A percentile compares a stretch with the other conserved stretches of the same genome.
These are phyloP conservation scores for Papilio protenor DNA, from an alignment of 2,888 invertebrate genomes.

Conservation along the genomic window DNA sequence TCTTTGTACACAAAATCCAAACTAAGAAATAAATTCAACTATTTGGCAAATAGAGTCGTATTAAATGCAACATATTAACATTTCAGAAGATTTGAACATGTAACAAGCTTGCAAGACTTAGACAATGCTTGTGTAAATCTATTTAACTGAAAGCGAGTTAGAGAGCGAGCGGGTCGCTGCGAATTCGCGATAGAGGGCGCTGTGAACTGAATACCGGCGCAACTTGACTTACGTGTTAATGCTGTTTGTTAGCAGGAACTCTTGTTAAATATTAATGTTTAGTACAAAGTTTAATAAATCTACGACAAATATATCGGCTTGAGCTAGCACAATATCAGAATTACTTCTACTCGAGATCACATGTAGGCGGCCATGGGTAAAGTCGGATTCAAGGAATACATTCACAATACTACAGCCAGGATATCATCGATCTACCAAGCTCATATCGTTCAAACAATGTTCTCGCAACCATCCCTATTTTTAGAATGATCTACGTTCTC, in stretches of 20 bases:
- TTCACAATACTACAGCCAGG: too few relatives aligned
- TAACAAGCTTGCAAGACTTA: conserved; percentile 6
- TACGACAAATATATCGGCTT: too few relatives aligned
- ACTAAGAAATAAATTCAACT: not conserved
- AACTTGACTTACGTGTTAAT: conserved; percentile 5
- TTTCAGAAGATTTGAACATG: conserved; percentile 13
- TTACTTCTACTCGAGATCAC: too few relatives aligned
- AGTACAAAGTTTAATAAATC: not conserved
- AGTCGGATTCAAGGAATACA: too few relatives aligned
- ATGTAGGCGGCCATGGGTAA: too few relatives aligned
- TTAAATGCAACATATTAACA: conserved; percentile 14
- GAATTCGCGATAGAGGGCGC: conserved; percentile 13
- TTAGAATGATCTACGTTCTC: too few relatives aligned
- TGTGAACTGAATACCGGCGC: conserved; percentile 10
- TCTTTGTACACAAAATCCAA: not conserved
- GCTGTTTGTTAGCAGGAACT: conserved; percentile 2
- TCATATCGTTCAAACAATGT: too few relatives aligned
- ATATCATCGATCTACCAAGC: too few relatives aligned
- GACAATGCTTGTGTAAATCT: conserved; percentile 19
- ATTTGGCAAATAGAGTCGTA: not conserved
- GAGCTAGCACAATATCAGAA: too few relatives aligned
- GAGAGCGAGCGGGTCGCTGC: conserved; percentile 4
- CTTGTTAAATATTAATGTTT: not conserved
- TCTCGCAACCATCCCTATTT: too few relatives aligned
- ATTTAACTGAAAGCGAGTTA: conserved; percentile 19